Evolutionary conservation across 37 sponge, comb jelly and placozoan species (phyloP).

Genomic region (Bolinopsis microptera): DNA sequence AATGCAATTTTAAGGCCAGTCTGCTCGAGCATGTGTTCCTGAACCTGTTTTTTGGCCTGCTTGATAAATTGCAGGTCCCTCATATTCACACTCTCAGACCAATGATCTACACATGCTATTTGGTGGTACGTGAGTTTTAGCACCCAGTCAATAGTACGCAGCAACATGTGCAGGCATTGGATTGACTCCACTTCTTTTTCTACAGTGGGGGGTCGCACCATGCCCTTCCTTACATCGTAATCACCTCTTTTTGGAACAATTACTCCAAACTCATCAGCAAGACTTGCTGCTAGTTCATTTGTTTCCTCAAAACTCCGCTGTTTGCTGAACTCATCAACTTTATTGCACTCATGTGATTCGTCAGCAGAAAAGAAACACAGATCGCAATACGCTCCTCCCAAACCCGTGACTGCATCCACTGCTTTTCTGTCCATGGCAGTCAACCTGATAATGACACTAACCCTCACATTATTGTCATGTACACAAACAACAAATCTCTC

Average conservation of each 20-base stretch:
- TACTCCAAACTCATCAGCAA: not conserved
- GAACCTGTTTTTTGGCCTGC: not conserved
- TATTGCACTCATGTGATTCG: not conserved
- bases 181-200: not conserved
- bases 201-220: not conserved
- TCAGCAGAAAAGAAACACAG: not conserved
- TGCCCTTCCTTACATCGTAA: not conserved
- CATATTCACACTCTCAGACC: not conserved
- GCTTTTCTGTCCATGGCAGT: not conserved
- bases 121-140: not conserved
- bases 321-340: not conserved
- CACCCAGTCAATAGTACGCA: not conserved
- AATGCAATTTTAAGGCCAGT: not conserved
- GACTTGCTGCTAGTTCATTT: not conserved
- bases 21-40: not conserved
- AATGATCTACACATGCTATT: not conserved
- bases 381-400: not conserved
- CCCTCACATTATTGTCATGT: not conserved
- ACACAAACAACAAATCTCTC: not conserved
- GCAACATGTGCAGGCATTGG: not conserved
- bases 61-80: not conserved
- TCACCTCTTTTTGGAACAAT: not conserved
- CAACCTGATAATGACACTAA: not conserved
- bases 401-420: not conserved
- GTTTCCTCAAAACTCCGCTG: not conserved